Evolutionary conservation across 2,888 invertebrate genomes (phyloP).

Genomic region (Pteria penguin): DNA sequence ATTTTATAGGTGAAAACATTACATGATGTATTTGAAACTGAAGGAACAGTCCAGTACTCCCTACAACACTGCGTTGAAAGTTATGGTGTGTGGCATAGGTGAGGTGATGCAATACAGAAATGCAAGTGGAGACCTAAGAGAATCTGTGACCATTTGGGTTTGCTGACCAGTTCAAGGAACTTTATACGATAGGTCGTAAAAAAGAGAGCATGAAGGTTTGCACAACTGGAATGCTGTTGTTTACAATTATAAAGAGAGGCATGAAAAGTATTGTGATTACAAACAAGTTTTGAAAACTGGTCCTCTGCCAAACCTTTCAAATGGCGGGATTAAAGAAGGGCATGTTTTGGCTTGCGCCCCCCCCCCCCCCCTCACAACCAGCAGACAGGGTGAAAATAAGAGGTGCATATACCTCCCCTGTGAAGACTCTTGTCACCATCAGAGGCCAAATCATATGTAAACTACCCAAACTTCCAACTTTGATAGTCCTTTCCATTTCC

Average conservation of each 20-base stretch:
- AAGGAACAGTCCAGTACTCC: background rate
- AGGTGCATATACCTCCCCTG: background rate
- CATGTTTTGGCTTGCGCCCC: background rate
- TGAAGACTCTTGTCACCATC: background rate
- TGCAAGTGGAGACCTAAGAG: background rate
- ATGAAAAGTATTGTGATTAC: background rate
- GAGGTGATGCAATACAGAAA: background rate
- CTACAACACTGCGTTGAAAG: background rate
- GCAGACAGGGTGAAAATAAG: background rate
- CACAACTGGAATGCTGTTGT: background rate
- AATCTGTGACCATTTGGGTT: background rate
- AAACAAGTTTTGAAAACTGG: background rate
- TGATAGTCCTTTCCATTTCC: no score
- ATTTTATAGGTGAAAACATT: conserved; percentile 2
- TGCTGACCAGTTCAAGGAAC: background rate
- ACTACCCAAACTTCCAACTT: no score
- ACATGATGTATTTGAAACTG: background rate
- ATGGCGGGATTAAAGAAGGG: background rate
- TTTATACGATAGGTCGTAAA: background rate
- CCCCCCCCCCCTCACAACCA: no score
- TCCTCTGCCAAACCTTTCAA: background rate
- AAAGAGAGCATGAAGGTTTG: background rate
- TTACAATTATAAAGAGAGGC: background rate
- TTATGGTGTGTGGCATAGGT: background rate
- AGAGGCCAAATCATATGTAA: background rate